Base-by-base conservation (phyloP, 35 echinoderm and acorn worm species). In the Chiridota heheva region DNA sequence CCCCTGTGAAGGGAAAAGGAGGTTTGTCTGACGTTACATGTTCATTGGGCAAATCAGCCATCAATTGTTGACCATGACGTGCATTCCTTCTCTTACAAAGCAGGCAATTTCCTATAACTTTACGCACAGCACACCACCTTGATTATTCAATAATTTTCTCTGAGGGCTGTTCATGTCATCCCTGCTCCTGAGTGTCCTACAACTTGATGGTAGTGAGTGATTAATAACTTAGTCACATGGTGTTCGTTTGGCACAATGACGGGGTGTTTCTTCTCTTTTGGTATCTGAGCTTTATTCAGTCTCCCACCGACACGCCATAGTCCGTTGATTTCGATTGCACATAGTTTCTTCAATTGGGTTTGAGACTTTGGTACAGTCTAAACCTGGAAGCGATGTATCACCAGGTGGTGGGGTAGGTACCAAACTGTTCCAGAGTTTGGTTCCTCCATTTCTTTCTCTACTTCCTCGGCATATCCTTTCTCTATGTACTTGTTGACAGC, bases 401-500 rank as follows among this genome's bases (percentile, higher is more conserved):
- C 73, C 34, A 53, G 73, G 40, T 58, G 73, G 43, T 77, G 73
- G 59, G 73, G 73, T 33, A 77, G 73, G 30, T 58, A 77, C 73
- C 73, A 77, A 26, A 64, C 12, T 77, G 48, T 30, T 35, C 35
- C 63, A 15, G 1, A 17, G 16, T 28, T 26, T 2, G 24, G 2
- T 1, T 34, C n/a, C 51, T 61, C 63, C 28, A 27, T 16, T 4
- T 63, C 49, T 15, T 31, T 58, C 18, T 60, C 53, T 32, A 58
- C 83, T 36, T 86, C 82, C 32, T 76, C 49, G 22, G 53, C 44
- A 49, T 60, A 24, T 76, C 69, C 83, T 44, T 61, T 57, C 40
- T 76, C 45, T 27, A 84, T 79, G 70, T 77, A 64, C 16, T 78
- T 59, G 22, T 76, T 47, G 70, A 84, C 78, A 31, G 71, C 66